These are phyloP conservation scores for Podargus strigoides DNA, from an alignment of 2,797 vertebrate species.

Conservation along the genomic window DNA sequence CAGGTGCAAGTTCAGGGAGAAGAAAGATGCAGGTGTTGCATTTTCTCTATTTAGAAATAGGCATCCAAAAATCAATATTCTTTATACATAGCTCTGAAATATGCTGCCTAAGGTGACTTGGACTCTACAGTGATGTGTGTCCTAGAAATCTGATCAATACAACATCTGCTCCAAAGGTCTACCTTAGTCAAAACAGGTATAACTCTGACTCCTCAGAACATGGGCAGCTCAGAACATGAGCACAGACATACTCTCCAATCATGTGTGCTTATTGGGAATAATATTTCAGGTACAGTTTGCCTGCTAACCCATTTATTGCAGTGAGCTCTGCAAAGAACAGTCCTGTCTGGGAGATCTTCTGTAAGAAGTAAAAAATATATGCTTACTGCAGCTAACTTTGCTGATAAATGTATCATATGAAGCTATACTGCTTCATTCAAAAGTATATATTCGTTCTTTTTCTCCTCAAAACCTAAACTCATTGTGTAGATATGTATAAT, in stretches of 20 bases:
- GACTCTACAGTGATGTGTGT: slow-evolving; percentile 3
- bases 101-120: slow-evolving; percentile 50
- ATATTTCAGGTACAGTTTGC: neutral
- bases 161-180: slow-evolving; percentile 25
- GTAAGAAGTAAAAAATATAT: neutral
- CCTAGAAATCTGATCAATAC: slow-evolving; percentile 46
- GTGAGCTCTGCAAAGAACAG: neutral
- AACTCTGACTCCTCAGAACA: neutral
- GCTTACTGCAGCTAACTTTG: neutral
- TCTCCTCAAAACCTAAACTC: neutral
- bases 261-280: slow-evolving; percentile 6
- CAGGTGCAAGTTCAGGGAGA: slow-evolving; percentile 23
- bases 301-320: neutral
- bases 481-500: neutral
- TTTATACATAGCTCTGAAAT: slow-evolving; percentile 48
- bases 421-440: neutral
- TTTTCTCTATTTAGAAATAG: slow-evolving; percentile 45
- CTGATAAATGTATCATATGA: neutral
- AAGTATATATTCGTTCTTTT: neutral
- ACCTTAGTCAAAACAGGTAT: neutral
- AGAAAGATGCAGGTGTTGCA: slow-evolving; percentile 30
- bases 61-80: slow-evolving; percentile 40
- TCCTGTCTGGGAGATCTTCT: neutral
- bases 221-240: neutral
- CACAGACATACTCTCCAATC: neutral